Conservation (phyloP, 1,140 invertebrate genomes). For the Drosophila pseudoobscura region DNA sequence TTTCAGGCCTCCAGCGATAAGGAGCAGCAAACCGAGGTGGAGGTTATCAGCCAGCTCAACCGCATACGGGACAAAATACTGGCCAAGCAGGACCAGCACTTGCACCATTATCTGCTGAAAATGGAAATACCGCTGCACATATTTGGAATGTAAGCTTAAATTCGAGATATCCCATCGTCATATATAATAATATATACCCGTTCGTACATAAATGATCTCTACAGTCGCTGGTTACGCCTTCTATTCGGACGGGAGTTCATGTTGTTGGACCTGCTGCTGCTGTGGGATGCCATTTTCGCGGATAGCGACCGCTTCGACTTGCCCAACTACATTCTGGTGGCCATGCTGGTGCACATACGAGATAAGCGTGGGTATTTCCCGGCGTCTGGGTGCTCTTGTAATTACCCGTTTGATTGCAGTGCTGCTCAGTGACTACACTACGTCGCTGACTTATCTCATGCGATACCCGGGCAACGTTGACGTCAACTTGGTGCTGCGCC, state of each 20-base stretch:
- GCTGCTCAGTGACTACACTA: constrained; percentile 86
- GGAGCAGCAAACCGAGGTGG: constrained; percentile 83
- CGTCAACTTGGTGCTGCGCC: constrained; percentile 86
- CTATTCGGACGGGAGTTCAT: constrained; percentile 92
- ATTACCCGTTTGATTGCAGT: constrained; percentile 84
- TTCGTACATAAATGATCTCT: constrained; percentile 47
- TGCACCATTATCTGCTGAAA: constrained; percentile 87
- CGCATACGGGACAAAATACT: constrained; percentile 88
- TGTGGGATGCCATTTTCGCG: constrained; percentile 93
- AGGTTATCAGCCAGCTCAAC: constrained; percentile 88
- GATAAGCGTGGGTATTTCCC: constrained; percentile 86
- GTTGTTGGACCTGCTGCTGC: constrained; percentile 88
- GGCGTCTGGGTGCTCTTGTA: not conserved
- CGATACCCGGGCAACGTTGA: constrained; percentile 87
- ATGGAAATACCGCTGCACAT: constrained; percentile 91
- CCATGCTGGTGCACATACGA: constrained; percentile 90
- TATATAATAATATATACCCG: constrained; percentile 3
- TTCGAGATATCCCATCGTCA: not conserved
- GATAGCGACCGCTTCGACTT: constrained; percentile 88
- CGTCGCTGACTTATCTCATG: constrained; percentile 87
- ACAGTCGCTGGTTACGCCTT: constrained; percentile 91
- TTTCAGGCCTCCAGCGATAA: constrained; percentile 44
- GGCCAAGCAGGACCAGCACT: constrained; percentile 86
- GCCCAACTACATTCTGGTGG: constrained; percentile 90
- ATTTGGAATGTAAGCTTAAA: constrained; percentile 90